A percentile compares a stretch with the other conserved stretches of the same genome.
Conservation (phyloP, 2,888 invertebrate genomes). For the Nysson spinosus region DNA sequence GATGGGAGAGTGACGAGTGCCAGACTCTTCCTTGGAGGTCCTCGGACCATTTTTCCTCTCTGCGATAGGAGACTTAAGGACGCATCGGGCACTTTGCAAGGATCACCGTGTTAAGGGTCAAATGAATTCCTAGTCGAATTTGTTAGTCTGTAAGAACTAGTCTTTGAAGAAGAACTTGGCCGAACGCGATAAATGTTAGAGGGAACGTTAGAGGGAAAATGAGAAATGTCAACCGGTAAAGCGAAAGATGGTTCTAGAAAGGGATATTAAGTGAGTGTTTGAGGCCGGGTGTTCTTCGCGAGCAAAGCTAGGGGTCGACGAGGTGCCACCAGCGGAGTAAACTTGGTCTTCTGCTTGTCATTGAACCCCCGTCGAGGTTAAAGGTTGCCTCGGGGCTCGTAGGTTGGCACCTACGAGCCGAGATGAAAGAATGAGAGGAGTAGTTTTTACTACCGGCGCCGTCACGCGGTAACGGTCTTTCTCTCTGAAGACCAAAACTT, state of each 20-base stretch:
- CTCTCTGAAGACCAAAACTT: conserved; percentile 42
- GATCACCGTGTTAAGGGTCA: neutral
- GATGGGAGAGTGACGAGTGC: conserved; percentile 15
- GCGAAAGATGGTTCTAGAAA: too few relatives aligned
- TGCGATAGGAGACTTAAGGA: neutral
- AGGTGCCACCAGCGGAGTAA: conserved; percentile 31
- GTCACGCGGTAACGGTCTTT: conserved; percentile 66
- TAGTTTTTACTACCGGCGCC: conserved; percentile 69
- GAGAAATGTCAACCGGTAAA: too few relatives aligned
- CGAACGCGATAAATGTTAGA: too few relatives aligned
- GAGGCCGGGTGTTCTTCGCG: conserved; percentile 25
- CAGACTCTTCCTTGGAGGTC: conserved; percentile 23
- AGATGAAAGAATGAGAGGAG: conserved; percentile 71
- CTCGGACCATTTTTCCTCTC: neutral
- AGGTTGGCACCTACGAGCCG: conserved; percentile 55
- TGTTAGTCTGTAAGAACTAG: neutral
- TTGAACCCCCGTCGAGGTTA: conserved; percentile 49
- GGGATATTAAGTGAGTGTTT: too few relatives aligned
- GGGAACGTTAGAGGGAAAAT: too few relatives aligned
- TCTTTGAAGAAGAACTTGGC: too few relatives aligned
- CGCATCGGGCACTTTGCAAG: too few relatives aligned
- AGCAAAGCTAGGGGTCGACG: too few relatives aligned
- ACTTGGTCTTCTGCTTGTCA: too few relatives aligned
- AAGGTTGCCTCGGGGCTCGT: conserved; percentile 51
- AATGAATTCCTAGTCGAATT: neutral